Conservation (phyloP, 2,113 vertebrate species). For the Taxidea taxus region DNA sequence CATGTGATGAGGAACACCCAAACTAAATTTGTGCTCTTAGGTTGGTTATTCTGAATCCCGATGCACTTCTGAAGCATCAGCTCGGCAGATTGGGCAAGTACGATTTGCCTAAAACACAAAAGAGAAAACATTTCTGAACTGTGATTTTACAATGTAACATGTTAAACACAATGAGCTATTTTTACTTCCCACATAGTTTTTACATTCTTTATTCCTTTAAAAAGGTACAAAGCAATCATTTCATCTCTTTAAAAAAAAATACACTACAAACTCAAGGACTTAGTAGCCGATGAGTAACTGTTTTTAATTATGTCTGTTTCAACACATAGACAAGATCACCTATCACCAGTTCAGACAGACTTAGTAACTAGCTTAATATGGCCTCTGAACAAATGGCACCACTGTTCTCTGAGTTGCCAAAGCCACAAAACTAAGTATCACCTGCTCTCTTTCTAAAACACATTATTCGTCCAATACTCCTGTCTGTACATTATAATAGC, state of each 20-base stretch:
- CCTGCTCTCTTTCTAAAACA: not conserved
- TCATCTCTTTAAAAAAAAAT: not conserved
- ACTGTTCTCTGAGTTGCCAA: not conserved
- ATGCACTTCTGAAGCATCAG: constrained; percentile 97
- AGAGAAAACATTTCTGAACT: not conserved
- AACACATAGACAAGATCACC: not conserved
- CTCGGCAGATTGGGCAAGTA: constrained; percentile 98
- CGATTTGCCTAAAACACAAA: constrained; percentile 91
- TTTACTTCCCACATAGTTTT: not conserved
- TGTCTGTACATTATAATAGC: not conserved
- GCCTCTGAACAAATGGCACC: not conserved
- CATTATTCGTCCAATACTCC: not conserved
- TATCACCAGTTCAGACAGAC: not conserved
- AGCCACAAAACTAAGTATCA: not conserved
- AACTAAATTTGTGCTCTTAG: constrained; percentile 82
- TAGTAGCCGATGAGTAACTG: not conserved
- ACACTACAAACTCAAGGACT: not conserved
- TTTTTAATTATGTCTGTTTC: not conserved
- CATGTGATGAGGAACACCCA: constrained; percentile 84
- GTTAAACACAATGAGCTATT: not conserved
- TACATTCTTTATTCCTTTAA: constrained; percentile 23
- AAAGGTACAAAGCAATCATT: not conserved
- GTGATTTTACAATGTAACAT: not conserved
- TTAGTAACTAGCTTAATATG: not conserved
- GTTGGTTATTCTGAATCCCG: constrained; percentile 96